Evolutionary conservation across 2,113 vertebrate species (phyloP), one percentile per base, ranked within the genome.

Genomic region (Calyptommatus sinebrachiatus): DNA sequence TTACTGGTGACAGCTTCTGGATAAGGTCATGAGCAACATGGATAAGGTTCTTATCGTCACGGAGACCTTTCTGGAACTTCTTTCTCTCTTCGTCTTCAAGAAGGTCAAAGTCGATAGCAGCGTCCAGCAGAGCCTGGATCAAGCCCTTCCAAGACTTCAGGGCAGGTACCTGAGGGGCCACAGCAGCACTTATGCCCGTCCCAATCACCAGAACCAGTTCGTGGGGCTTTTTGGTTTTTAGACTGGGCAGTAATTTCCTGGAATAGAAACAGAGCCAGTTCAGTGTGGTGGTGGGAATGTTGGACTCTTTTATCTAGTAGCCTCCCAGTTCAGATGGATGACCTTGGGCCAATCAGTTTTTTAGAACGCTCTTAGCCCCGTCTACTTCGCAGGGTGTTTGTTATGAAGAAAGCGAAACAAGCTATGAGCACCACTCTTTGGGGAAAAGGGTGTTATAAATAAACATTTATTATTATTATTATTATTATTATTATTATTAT

Each of bases 1-100:
- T 97, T 94, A 99, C 98, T 77, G 97, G 97, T 60, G 98, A 99
- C 65, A 99, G 96, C 91, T 98, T 99, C 96, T 99, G 98, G 89
- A 99, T 98, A 73, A 99, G 97, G 93, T 99, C 98, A n/a, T 99
- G 98, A 86, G 97, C 97, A 71, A 99, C 95, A 1, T 98, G 97
- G 76, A 98, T 94, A 85, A 99, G 92, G 93, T 99, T 99, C 94
- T 99, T 99, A 91, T 99, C 97, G 84, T 99, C 97, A 1, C 95
- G 94, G 83, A 98, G 96, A 91, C 97, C 96, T 71, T 97, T 98
- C 87, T 98, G 97, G 87, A 99, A 99, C 18, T 95, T 94, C 57
- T 92, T 95, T 86, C 96, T 97, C 86, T 99, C 98, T 83, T 99
- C 97, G 22, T 99, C 97, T 90, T 99, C 97, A 4, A 99, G 94